Evolutionary conservation across 2,797 vertebrate species (phyloP).

Genomic region (Halcyon leucocephala): DNA sequence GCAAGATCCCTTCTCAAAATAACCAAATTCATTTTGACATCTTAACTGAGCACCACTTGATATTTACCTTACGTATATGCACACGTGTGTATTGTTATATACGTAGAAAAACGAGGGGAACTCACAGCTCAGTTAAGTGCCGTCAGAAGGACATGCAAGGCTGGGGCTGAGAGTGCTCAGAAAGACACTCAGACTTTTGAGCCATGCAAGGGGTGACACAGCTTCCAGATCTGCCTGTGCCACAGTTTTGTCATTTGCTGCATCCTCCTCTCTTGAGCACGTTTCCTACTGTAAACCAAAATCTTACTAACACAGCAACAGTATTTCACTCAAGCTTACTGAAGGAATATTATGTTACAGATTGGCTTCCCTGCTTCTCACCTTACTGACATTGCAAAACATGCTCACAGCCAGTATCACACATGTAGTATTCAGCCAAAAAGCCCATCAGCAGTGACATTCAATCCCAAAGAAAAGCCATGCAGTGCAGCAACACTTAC

Average conservation of each 20-base stretch:
- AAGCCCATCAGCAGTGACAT: not conserved
- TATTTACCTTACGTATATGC: fast-evolving
- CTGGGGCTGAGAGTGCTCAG: not conserved
- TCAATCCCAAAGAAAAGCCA: not conserved
- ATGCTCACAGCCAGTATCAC: not conserved
- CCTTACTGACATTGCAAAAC: not conserved
- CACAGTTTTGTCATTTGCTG: not conserved
- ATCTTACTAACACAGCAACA: not conserved
- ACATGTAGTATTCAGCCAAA: not conserved
- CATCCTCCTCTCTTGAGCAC: not conserved
- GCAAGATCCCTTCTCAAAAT: not conserved
- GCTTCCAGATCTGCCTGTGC: not conserved
- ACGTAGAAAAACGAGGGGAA: not conserved
- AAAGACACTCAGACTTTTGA: not conserved
- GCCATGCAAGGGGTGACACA: fast-evolving
- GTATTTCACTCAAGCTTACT: not conserved
- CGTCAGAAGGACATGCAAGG: not conserved
- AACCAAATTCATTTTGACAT: not conserved
- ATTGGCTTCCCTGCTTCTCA: not conserved
- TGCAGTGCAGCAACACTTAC: not conserved
- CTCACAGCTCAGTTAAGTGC: not conserved
- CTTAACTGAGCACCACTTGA: not conserved
- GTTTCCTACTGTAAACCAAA: not conserved
- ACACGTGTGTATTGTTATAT: fast-evolving
- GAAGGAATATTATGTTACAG: not conserved